These are phyloP conservation scores for Acanthornis magna DNA, from an alignment of 2,797 vertebrate species.

Conservation along the genomic window DNA sequence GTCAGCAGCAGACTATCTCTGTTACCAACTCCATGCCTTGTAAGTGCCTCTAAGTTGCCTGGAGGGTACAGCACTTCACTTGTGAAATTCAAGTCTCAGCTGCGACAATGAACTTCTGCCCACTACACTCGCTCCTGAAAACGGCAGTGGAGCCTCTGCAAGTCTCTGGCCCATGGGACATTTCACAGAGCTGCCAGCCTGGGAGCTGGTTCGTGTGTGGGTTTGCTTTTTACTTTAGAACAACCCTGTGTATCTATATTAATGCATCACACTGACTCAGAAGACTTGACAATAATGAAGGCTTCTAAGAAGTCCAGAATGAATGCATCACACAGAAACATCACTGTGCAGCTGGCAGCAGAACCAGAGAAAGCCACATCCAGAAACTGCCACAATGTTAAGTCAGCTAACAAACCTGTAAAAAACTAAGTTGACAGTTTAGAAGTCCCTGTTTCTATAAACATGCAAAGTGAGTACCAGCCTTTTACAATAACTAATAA, in stretches of 20 bases:
- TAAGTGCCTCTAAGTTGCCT: fast-evolving
- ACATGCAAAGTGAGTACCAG: background rate
- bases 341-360: background rate
- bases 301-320: background rate
- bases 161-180: background rate
- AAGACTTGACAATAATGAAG: background rate
- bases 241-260: background rate
- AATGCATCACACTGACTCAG: background rate
- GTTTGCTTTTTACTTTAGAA: background rate
- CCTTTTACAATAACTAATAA: background rate
- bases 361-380: background rate
- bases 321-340: background rate
- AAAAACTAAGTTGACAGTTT: background rate
- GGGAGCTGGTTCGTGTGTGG: fast-evolving
- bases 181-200: background rate
- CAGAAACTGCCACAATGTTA: background rate
- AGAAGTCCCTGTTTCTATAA: background rate
- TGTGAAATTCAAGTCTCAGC: background rate
- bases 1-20: background rate
- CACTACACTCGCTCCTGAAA: background rate
- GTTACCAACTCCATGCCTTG: too few species aligned
- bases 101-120: background rate
- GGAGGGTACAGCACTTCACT: background rate
- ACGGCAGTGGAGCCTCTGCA: background rate
- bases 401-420: background rate